Evolutionary conservation across 2,888 invertebrate species (phyloP), one percentile per base, ranked within the genome.

Genomic region (Euplexia lucipara): DNA sequence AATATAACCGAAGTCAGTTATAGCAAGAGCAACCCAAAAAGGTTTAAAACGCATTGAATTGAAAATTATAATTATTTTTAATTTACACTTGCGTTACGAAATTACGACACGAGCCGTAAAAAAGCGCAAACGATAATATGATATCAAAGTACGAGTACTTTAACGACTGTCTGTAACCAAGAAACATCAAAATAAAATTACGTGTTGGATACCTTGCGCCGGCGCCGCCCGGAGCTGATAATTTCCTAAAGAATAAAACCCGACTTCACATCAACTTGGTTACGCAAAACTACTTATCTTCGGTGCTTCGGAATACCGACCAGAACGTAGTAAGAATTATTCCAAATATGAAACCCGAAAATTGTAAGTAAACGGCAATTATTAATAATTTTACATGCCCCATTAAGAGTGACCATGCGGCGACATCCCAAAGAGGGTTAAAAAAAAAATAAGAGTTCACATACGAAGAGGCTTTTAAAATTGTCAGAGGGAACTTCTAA

Each of bases 401-500:
- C 89, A 91, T 92, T 92, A 90, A 86, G 75, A 79, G 81, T 81
- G 86, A 77, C 79, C 83, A 82, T 73, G 84, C 78, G 78, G 81
- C 82, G 78, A 74, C 61, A 58, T 32, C 77, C 79, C 79, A 81
- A 81, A 84, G 74, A 71, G 78, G 67, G 63, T 71, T 54, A 81
- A 76, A 80, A 79, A 83, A 83, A 86, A 86, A 86, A 84, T 81
- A 84, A 85, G 83, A 85, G 83, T 82, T 79, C 82, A 80, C 83
- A 86, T 85, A 85, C 86, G 81, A 83, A 82, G 81, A 83, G 81
- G 86, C 88, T 90, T 84, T 92, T 92, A 91, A 91, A 90, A 89
- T 89, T 90, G 90, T 91, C 90, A 88, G 89, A 87, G 87, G 83
- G 88, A 86, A 90, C 90, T 90, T 89, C 88, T 90, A 89, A 90